Conservation (phyloP, 92 coral and sea anemone species). For the Phenganax marumi region DNA sequence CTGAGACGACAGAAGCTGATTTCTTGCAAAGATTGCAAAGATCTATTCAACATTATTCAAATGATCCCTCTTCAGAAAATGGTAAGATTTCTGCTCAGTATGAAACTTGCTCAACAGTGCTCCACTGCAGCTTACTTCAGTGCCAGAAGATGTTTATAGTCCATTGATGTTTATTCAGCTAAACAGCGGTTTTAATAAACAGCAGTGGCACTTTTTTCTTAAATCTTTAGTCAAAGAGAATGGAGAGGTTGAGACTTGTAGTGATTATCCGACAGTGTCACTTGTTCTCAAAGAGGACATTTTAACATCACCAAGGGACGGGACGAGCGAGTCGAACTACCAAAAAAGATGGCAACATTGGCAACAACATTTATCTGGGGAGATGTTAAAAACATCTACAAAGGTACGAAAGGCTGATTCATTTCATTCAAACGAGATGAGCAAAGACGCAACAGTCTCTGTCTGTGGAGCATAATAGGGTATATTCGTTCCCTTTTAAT, state of each 20-base stretch:
- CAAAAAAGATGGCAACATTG: conserved; percentile 98
- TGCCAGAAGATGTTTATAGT: too few relatives aligned
- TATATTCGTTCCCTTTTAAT: not conserved
- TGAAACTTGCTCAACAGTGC: not conserved
- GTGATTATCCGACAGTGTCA: conserved; percentile 28
- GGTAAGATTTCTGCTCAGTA: not conserved
- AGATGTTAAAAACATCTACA: conserved; percentile 36
- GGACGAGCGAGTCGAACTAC: conserved; percentile 81
- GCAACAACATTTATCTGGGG: conserved; percentile 83
- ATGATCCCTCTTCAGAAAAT: conserved; percentile 47
- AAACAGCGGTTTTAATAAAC: too few relatives aligned
- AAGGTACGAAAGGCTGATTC: conserved; percentile 28
- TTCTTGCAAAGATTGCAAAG: conserved; percentile 66
- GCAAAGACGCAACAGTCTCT: not conserved
- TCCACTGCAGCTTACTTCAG: not conserved
- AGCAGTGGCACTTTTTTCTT: not conserved
- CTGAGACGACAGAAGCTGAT: conserved; percentile 64
- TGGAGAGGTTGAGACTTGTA: conserved; percentile 9
- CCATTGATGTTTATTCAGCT: too few relatives aligned
- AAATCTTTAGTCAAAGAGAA: conserved; percentile 8
- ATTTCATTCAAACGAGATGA: not conserved
- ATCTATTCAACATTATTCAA: conserved; percentile 69
- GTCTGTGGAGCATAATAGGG: not conserved
- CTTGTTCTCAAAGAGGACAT: conserved; percentile 15
- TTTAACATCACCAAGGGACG: conserved; percentile 50